Evolutionary conservation across 2,888 invertebrate species (phyloP), one percentile per base, ranked within the genome.

Genomic region (Clostera curtula): DNA sequence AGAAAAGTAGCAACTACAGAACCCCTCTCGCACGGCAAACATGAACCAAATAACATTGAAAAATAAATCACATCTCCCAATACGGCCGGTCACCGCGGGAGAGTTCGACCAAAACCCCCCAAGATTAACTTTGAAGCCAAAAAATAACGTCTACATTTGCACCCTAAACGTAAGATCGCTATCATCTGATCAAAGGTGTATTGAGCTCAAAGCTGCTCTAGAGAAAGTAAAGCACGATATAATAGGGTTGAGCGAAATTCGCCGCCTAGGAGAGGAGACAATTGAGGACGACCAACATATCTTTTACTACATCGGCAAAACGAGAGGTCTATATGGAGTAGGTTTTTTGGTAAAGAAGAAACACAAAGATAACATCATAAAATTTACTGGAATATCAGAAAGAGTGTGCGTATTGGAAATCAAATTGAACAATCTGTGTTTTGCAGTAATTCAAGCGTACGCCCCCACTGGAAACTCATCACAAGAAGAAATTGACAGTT

Each of bases 401-500:
- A 15, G 15, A 15, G 15, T 15, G 4, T 15, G 15, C 6, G 15
- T 15, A 15, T 15, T 19, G 8, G 19, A 24, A 19, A 29, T 24
- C 3, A 6, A 11, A 1, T 6, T 29, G 6, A 12, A 15, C 4
- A 24, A 24, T 4, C 2, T 10, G 17, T 12, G 1, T n/a, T 24
- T 29, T 12, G 16, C 16, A 12, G 13, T 24, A 4, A 29, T 20
- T 6, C 29, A 29, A 5, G 24, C 24, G 3, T 29, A 29, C 6
- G 31, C 31, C 3, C 6, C 22, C 8, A 26, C 22, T 4, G 24
- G 26, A 22, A 13, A 6, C 17, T 30, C 30, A 1, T 2, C 25
- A 6, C 17, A 22, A 19, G 31, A 31, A 19, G 23, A 26, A 6
- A 19, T 26, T 7, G 19, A 31, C 8, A 24, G 12, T n/a, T 31